Conservation (phyloP, 2,113 vertebrate genomes). For the Vicugna pacos region DNA sequence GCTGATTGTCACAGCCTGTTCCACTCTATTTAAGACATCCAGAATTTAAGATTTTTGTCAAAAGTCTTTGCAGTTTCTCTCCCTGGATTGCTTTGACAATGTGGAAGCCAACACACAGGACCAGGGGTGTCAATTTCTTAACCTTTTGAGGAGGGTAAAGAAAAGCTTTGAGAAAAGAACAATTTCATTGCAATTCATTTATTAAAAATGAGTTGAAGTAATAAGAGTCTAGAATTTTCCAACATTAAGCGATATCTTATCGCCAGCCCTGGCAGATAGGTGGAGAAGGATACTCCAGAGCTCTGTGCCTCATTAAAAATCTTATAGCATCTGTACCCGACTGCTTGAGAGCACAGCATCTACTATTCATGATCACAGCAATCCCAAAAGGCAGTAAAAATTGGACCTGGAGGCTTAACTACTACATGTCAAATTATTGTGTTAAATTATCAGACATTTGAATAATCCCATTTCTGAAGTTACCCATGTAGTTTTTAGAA, state of each 20-base stretch:
- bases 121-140: not conserved
- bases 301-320: not conserved
- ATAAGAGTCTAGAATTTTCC: not conserved
- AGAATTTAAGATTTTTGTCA: constrained; percentile 17
- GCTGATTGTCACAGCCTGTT: not conserved
- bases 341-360: not conserved
- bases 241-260: not conserved
- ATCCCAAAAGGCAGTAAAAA: not conserved
- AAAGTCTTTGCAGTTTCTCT: not conserved
- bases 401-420: not conserved
- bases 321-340: not conserved
- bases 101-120: not conserved
- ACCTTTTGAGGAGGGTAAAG: not conserved
- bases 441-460: not conserved
- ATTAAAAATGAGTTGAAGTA: constrained; percentile 2
- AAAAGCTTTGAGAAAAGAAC: constrained; percentile 16
- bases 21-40: not conserved
- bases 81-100: not conserved
- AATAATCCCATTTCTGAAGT: not conserved
- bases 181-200: constrained; percentile 14
- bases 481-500: not conserved
- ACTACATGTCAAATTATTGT: not conserved
- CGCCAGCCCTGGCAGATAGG: not conserved
- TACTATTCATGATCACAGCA: not conserved
- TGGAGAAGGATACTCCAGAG: not conserved